Evolutionary conservation across 2,113 vertebrate species (phyloP).

Genomic region (Callithrix jacchus): DNA sequence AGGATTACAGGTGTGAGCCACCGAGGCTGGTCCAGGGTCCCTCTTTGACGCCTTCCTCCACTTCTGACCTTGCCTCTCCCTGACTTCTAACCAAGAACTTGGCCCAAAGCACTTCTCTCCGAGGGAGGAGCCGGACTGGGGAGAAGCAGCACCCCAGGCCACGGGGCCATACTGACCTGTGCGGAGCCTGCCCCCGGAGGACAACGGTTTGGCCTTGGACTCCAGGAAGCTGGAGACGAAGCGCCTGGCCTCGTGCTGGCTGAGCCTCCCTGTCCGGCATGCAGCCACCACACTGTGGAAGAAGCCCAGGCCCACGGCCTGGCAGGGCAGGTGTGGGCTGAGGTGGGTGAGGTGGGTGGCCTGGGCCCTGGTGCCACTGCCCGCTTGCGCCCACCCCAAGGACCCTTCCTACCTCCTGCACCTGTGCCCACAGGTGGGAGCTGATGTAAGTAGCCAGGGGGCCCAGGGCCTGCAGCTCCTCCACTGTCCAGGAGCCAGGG

Average conservation of each 20-base stretch:
- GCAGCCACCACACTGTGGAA: slow-evolving; percentile 10
- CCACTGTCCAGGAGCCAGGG: slow-evolving; percentile 74
- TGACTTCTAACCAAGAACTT: background rate
- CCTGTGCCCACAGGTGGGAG: slow-evolving; percentile 64
- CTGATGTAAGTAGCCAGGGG: slow-evolving; percentile 70
- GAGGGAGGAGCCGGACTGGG: background rate
- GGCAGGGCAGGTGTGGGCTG: background rate
- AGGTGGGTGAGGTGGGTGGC: background rate
- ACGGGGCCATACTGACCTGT: slow-evolving; percentile 58
- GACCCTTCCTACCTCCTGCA: slow-evolving; percentile 70
- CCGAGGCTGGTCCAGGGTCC: background rate
- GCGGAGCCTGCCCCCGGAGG: slow-evolving; percentile 49
- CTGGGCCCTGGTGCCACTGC: background rate
- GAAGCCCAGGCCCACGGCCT: slow-evolving; percentile 76
- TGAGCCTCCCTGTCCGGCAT: background rate
- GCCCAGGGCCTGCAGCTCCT: slow-evolving; percentile 69
- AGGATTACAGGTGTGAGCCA: too few relatives aligned
- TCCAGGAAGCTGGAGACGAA: slow-evolving; percentile 63
- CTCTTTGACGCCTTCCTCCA: too few relatives aligned
- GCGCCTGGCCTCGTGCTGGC: background rate
- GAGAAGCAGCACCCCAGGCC: too few relatives aligned
- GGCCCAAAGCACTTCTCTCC: background rate
- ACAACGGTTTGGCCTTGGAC: accelerated
- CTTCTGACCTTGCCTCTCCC: background rate
- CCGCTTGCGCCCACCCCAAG: accelerated